Conservation (phyloP, 2,113 vertebrate genomes). For the Cyphomyrus plagiostoma region DNA sequence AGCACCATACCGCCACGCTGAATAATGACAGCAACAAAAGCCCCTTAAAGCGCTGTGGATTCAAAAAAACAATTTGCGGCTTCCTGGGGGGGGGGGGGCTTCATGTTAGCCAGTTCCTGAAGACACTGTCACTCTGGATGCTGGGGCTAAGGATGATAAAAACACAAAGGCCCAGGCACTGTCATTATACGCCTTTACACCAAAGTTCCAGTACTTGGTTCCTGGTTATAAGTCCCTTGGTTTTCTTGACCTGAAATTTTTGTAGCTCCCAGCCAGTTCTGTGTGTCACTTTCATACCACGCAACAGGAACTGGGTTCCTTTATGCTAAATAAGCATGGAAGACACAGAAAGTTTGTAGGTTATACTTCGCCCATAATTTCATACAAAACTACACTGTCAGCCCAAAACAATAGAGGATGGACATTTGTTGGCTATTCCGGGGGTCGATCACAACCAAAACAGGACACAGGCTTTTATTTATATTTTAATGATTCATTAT, state of each 20-base stretch:
- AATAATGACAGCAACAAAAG: not conserved
- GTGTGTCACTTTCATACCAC: not conserved
- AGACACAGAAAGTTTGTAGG: not conserved
- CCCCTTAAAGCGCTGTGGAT: not conserved
- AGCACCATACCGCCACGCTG: not conserved
- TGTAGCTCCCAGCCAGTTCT: not conserved
- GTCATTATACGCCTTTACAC: not conserved
- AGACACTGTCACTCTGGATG: not conserved
- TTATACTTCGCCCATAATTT: too few relatives aligned
- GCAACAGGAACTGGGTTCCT: not conserved
- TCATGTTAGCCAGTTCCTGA: not conserved
- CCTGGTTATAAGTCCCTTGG: not conserved
- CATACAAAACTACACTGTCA: too few relatives aligned
- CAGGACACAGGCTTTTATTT: too few relatives aligned
- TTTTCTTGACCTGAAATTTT: not conserved
- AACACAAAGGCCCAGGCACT: not conserved
- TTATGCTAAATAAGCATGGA: not conserved
- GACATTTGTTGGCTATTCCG: not conserved
- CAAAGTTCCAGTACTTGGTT: not conserved
- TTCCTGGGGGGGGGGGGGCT: not conserved
- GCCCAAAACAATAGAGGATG: too few relatives aligned
- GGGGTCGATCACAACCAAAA: too few relatives aligned
- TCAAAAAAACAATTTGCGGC: not conserved
- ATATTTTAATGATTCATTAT: not conserved
- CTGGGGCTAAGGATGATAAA: not conserved